Evolutionary conservation across 2,797 vertebrate genomes (phyloP).

Genomic region (Molossus alvarezi): DNA sequence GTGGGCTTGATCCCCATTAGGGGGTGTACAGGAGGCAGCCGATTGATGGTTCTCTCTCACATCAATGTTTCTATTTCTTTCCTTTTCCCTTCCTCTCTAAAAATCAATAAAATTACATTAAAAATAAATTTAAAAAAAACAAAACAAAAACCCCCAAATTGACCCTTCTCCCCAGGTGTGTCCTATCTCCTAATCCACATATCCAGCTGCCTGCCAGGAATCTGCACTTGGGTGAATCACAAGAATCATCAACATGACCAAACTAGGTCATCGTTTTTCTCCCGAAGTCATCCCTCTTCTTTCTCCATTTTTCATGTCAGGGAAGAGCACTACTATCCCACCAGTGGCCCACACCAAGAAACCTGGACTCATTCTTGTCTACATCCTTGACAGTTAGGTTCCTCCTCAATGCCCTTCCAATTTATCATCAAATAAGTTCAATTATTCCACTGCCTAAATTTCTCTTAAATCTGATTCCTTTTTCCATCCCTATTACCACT

Average conservation of each 20-base stretch:
- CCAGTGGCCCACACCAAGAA: constrained; percentile 3
- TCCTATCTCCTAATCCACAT: neutral
- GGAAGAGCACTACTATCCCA: neutral
- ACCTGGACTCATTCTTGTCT: neutral
- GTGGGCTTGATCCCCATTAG: too few relatives aligned
- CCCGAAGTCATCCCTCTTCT: neutral
- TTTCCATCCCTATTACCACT: neutral
- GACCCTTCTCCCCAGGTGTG: neutral
- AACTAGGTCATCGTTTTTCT: neutral
- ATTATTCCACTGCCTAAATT: neutral
- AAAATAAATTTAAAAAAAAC: too few relatives aligned
- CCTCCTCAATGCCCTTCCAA: neutral
- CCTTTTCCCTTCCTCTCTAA: too few relatives aligned
- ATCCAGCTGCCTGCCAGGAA: neutral
- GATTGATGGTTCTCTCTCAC: too few relatives aligned
- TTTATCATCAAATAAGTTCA: constrained; percentile 17
- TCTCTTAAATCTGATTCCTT: neutral
- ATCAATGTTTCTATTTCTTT: too few relatives aligned
- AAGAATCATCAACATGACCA: neutral
- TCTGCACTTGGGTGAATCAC: neutral
- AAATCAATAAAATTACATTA: too few relatives aligned
- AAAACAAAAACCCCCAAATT: neutral
- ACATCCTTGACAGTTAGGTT: neutral
- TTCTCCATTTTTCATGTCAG: neutral
- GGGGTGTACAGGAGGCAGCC: too few relatives aligned